Base-by-base conservation (phyloP, 2,797 vertebrate species). In the Arnoldichthys spilopterus region DNA sequence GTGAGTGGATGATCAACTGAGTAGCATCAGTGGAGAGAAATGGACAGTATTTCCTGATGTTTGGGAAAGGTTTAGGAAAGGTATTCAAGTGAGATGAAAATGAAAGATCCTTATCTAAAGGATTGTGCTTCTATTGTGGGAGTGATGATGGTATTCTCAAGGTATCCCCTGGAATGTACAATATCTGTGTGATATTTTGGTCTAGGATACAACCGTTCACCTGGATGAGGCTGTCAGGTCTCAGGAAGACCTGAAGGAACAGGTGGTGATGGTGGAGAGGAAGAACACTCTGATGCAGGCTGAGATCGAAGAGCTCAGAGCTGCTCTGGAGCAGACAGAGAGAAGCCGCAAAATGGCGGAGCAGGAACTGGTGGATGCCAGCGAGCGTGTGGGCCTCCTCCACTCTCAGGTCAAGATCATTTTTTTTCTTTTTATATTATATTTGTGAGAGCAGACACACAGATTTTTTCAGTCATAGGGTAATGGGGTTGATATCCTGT, bases 201-300 rank as follows among this genome's bases (percentile, higher is more conserved):
- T 64, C 11, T 53, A 94, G 94, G 94, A 94, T 58, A 88, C 86
- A 49, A 92, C 95, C 87, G 80, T 96, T 69, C 94, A 94, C 71
- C 88, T 96, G 77, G 94, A 96, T 0, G 93, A 95, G 1, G 87
- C 90, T 0, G 72, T 95, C 80, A 90, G 89, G 28, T 91, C 87
- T 83, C 95, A 93, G 0, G 93, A 96, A 8, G 94, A 96, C 74
- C 87, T 96, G 80, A 95, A 94, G 81, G 94, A 96, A 83, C 95
- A 95, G 87, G 81, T 93, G 43, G 91, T 92, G n/a, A 86, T 94
- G 4, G 81, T 88, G 53, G 94, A 96, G 77, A 93, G 92, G 61
- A 93, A 94, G 84, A 94, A 90, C 28, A 83, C 66, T 18, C 91
- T 96, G 82, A 82, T 95, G 90, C 87, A 90, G 51, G 93, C 92